Conservation (phyloP, 2,797 vertebrate species). For the Falco concolor region DNA sequence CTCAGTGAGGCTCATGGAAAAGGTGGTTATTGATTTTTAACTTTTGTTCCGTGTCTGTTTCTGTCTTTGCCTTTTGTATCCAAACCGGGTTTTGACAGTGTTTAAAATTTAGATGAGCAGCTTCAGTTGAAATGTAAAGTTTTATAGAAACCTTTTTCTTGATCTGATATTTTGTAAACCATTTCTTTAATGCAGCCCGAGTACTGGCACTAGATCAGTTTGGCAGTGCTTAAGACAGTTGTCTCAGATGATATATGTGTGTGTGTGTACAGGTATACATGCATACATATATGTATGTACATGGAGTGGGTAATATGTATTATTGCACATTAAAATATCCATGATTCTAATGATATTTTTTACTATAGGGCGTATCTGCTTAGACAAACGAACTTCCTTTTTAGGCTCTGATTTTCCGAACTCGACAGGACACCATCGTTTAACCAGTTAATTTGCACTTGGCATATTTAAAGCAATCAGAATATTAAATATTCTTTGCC, state of each 20-base stretch:
- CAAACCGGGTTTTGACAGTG: neutral
- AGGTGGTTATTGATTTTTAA: neutral
- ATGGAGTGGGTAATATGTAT: accelerated
- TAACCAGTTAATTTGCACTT: neutral
- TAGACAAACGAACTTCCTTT: neutral
- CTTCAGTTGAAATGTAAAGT: neutral
- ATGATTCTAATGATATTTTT: too few species aligned
- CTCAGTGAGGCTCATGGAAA: neutral
- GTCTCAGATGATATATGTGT: too few species aligned
- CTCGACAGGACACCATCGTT: neutral
- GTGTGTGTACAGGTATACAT: too few species aligned
- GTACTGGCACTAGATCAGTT: neutral
- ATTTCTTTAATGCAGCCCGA: neutral
- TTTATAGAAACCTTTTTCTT: neutral
- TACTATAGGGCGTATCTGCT: neutral
- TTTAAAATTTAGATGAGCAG: neutral
- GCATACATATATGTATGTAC: too few species aligned
- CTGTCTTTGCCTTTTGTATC: neutral
- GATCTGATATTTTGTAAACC: neutral
- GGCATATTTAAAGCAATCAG: neutral
- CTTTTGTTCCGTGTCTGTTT: neutral
- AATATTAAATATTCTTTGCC: neutral
- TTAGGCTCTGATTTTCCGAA: neutral
- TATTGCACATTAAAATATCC: neutral
- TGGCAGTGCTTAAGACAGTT: neutral